Conservation (phyloP, 2,888 invertebrate species). For the Ceratothoa steindachneri region DNA sequence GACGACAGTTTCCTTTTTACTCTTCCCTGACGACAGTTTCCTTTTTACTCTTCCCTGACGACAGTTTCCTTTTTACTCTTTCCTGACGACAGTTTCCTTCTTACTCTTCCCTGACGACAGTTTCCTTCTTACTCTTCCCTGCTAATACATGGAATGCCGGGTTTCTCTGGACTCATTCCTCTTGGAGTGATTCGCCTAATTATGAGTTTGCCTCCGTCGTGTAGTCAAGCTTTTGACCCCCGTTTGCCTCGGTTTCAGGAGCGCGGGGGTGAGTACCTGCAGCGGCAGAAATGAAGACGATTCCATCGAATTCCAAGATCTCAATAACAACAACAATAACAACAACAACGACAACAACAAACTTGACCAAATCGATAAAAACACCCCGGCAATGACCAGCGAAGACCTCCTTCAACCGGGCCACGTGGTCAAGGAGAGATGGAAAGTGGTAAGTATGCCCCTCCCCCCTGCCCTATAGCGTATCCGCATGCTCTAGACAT, state of each 20-base stretch:
- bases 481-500: too few relatives aligned
- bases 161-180: too few relatives aligned
- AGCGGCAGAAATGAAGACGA: slow-evolving; percentile 42
- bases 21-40: too few relatives aligned
- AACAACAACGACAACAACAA: slow-evolving; percentile 18
- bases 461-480: too few relatives aligned
- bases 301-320: slow-evolving; percentile 35
- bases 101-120: not conserved
- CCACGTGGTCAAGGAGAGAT: slow-evolving; percentile 95
- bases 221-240: not conserved
- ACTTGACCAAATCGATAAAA: slow-evolving; percentile 23
- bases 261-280: slow-evolving; percentile 35
- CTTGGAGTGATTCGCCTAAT: too few relatives aligned
- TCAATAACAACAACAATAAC: slow-evolving; percentile 36
- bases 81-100: too few relatives aligned
- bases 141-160: too few relatives aligned
- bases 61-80: too few relatives aligned
- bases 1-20: too few relatives aligned
- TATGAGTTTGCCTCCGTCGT: too few relatives aligned
- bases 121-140: not conserved
- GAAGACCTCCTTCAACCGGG: slow-evolving; percentile 93
- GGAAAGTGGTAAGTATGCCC: slow-evolving; percentile 78
- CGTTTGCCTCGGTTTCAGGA: slow-evolving; percentile 16
- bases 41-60: too few relatives aligned
- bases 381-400: slow-evolving; percentile 55